phyloP scores from a whole-genome alignment of 2,888 invertebrate species.

The Penaeus monodon region DNA sequence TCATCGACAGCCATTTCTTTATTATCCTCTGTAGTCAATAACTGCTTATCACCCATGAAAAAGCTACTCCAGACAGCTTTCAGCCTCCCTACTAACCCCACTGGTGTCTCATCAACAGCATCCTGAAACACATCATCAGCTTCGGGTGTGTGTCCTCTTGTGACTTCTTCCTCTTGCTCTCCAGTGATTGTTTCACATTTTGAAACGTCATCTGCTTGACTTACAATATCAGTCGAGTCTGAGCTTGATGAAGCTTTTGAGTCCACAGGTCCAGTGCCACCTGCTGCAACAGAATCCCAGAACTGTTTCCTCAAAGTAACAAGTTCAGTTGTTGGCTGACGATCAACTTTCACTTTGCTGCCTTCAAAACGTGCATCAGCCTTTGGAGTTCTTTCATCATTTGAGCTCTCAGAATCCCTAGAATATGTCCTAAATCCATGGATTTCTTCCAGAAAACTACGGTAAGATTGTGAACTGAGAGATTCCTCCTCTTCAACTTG shows the following conservation, averaged over 20 bases:
- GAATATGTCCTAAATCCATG: constrained; percentile 23
- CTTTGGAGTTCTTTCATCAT: constrained; percentile 9
- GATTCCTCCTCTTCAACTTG: too few species aligned
- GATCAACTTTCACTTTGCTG: background rate
- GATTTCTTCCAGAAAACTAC: constrained; percentile 38
- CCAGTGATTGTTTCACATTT: constrained; percentile 13
- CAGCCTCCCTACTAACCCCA: too few species aligned
- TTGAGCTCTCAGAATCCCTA: background rate
- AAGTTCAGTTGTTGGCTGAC: constrained; percentile 4
- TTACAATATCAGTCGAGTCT: constrained; percentile 26
- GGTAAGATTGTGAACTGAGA: background rate
- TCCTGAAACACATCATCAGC: constrained; percentile 4
- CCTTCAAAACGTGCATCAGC: constrained; percentile 29
- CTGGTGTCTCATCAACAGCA: background rate
- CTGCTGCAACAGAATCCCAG: constrained; percentile 27
- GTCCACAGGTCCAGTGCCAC: background rate
- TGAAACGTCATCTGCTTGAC: constrained; percentile 15
- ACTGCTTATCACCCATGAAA: too few species aligned
- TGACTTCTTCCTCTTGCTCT: background rate
- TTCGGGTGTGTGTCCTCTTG: background rate
- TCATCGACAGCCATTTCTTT: too few species aligned
- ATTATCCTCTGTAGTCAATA: too few species aligned
- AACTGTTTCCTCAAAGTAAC: constrained; percentile 44
- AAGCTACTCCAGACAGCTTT: too few species aligned
- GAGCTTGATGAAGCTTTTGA: constrained; percentile 19